These are phyloP conservation scores for Aphidius colemani DNA, from an alignment of 2,888 invertebrate genomes.

Conservation along the genomic window DNA sequence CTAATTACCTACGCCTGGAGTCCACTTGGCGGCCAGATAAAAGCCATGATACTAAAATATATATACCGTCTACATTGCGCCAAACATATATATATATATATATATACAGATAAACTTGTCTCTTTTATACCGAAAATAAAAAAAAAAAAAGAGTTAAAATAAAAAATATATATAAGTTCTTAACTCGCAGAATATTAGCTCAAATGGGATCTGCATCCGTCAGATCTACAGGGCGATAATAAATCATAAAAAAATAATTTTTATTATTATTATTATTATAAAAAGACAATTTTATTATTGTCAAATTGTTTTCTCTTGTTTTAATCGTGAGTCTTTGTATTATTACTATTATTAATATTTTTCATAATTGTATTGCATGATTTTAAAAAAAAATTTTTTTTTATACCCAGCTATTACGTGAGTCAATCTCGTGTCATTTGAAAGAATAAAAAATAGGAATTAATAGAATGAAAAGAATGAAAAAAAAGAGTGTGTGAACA, in stretches of 20 bases:
- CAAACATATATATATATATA: not conserved
- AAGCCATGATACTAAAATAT: constrained; percentile 23
- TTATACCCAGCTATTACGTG: no score
- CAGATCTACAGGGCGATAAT: no score
- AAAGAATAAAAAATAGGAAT: not conserved
- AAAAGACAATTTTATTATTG: no score
- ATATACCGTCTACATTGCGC: not conserved
- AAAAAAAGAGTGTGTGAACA: not conserved
- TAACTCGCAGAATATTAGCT: no score
- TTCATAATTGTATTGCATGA: no score
- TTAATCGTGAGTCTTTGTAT: no score
- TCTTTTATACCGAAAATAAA: not conserved
- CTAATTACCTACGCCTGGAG: constrained; percentile 39
- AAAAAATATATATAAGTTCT: not conserved
- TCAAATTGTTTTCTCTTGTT: no score
- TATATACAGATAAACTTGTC: not conserved
- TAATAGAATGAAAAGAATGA: not conserved
- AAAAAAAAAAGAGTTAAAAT: not conserved
- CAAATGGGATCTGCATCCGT: no score
- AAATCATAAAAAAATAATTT: no score
- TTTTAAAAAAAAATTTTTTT: no score
- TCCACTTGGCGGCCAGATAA: constrained; percentile 38
- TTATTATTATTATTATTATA: no score
- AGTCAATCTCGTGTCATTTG: constrained; percentile 4
- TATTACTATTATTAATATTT: no score